These are phyloP conservation scores for Corvus cornix DNA, from an alignment of 2,113 vertebrate species.

Conservation along the genomic window DNA sequence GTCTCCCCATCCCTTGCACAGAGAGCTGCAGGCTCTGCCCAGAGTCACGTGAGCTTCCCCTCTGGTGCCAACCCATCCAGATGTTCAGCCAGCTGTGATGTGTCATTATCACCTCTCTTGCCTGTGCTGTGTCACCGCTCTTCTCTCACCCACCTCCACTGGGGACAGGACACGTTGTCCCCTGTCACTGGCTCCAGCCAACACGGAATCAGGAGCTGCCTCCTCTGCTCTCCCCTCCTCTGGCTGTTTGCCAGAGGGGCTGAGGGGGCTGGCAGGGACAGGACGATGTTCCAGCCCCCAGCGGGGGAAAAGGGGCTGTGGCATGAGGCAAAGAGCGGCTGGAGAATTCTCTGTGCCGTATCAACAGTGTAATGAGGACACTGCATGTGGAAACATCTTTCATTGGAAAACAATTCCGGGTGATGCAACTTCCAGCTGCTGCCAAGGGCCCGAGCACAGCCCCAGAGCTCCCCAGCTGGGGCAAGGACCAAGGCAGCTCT, in stretches of 20 bases:
- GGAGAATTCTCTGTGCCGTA: not conserved
- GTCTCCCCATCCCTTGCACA: not conserved
- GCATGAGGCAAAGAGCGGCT: not conserved
- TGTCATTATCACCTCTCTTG: not conserved
- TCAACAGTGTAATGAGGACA: not conserved
- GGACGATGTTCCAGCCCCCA: not conserved
- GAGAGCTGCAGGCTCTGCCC: not conserved
- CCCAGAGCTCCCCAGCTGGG: not conserved
- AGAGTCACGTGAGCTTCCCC: rapidly evolving
- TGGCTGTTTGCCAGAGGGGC: not conserved
- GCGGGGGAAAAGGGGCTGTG: not conserved
- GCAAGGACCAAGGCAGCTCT: not conserved
- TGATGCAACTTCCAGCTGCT: not conserved
- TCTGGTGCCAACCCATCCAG: not conserved
- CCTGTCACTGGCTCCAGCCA: not conserved
- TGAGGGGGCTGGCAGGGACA: not conserved
- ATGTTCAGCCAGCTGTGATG: not conserved
- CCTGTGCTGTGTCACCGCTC: not conserved
- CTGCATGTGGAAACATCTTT: not conserved
- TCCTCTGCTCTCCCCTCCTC: not conserved
- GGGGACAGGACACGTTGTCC: not conserved
- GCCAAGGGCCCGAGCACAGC: not conserved
- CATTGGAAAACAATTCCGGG: not conserved
- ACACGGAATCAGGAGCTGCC: rapidly evolving
- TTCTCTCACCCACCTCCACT: not conserved